phyloP scores from a whole-genome alignment of 2,113 vertebrate species.

The Columbina picui region DNA sequence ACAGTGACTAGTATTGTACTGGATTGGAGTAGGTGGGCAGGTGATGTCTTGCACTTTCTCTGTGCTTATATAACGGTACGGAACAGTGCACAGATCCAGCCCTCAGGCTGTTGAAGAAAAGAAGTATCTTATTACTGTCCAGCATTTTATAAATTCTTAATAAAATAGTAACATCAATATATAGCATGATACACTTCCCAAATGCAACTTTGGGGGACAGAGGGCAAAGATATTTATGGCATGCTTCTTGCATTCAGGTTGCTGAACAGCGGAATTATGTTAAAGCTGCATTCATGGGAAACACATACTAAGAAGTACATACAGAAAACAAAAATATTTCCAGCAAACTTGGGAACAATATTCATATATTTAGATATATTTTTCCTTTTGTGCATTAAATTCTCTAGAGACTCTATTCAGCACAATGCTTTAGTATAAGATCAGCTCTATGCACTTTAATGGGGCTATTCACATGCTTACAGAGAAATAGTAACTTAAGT shows the following conservation, averaged over 20 bases:
- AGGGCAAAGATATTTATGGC: background rate
- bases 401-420: background rate
- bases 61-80: background rate
- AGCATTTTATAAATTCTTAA: slow-evolving; percentile 3
- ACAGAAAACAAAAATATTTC: background rate
- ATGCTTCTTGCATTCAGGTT: background rate
- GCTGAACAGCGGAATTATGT: background rate
- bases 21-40: background rate
- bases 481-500: background rate
- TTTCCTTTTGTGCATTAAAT: background rate
- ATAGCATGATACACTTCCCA: background rate
- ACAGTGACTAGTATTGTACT: background rate
- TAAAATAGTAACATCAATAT: background rate
- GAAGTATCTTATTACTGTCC: background rate
- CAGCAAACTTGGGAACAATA: background rate
- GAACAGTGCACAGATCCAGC: background rate
- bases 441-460: background rate
- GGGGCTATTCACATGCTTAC: background rate
- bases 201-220: background rate
- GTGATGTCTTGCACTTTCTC: background rate
- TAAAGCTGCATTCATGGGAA: slow-evolving; percentile 25
- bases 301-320: background rate
- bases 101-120: background rate
- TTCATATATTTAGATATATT: background rate
- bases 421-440: background rate